Base-by-base conservation (phyloP, 2,888 invertebrate genomes). In the Lepidocyrtoides sp. region DNA sequence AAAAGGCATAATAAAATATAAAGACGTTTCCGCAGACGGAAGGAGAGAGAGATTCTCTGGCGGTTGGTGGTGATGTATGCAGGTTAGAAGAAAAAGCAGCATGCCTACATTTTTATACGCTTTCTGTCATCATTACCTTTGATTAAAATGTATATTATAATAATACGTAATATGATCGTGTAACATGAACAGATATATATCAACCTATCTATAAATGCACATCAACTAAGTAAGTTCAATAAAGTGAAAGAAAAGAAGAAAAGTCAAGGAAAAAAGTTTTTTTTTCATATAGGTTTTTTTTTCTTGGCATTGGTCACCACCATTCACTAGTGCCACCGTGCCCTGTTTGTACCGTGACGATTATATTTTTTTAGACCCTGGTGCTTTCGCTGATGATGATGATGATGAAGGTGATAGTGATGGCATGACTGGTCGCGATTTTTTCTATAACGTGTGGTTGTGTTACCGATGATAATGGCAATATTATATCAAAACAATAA, bases 301-400 rank as follows among this genome's bases (percentile, higher is more conserved):
- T 57, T 66, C 83, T 83, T 85, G 85, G 85, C 85, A 85, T 12
- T 69, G 85, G 83, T 29, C 83, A 66, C 66, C 51, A 36, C 41
- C 60, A 60, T 44, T 7, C 26, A 26, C 8, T n/a, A 26, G 48
- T 8, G 14, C 36, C 17, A 69, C 12, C 48, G 48, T 69, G 20
- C 69, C 66, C 41, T 48, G 8, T 48, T 12, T 69, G 14, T 57
- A 23, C 63, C 44, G 48, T 75, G 44, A 44, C 26, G 75, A 51
- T 51, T 51, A 32, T 51, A 77, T 77, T 77, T 26, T 51, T 51
- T 26, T 51, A 12, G 41, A 2, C 10, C 60, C n/a, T n/a, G n/a
- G n/a, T 60, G 20, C 7, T 23, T n/a, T 3, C 20, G 29, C 3
- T 66, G 29, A 66, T n/a, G 60, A 63, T 57, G 57, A 20, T 17